phyloP scores from a whole-genome alignment of 2,888 invertebrate species.

The Drosophila borealis region DNA sequence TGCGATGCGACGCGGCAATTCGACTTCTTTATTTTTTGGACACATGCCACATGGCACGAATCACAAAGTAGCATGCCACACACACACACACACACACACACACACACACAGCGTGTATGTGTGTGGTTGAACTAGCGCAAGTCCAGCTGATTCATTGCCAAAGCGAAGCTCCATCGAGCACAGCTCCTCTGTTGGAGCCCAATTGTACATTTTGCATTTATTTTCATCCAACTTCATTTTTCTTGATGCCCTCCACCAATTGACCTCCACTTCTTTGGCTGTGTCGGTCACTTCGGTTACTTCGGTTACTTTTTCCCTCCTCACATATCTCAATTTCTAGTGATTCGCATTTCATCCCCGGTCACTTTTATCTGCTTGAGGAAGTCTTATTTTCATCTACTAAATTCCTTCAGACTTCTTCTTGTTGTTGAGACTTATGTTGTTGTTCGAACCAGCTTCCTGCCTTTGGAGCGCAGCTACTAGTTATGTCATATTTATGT shows the following conservation, averaged over 20 bases:
- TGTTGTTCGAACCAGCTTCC: no score
- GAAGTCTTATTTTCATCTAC: constrained; percentile 2
- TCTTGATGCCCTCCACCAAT: not conserved
- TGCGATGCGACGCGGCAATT: not conserved
- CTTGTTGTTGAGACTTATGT: no score
- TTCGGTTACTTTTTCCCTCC: not conserved
- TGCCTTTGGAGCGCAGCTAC: no score
- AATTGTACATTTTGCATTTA: not conserved
- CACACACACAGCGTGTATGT: not conserved
- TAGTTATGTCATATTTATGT: no score
- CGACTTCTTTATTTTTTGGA: constrained; percentile 35
- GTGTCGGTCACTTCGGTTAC: not conserved
- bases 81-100: constrained; percentile 3
- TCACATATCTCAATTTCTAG: not conserved
- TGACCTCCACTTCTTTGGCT: not conserved
- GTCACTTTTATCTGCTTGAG: constrained; percentile 1
- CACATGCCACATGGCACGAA: constrained; percentile 42
- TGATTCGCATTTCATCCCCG: not conserved
- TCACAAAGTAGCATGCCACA: constrained; percentile 20
- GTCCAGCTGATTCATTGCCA: constrained; percentile 12
- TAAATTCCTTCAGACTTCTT: not conserved
- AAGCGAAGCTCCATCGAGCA: not conserved
- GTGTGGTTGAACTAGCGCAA: not conserved
- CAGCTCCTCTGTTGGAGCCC: not conserved
- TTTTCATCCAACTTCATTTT: not conserved